Evolutionary conservation across 1,140 invertebrate genomes (phyloP), one percentile per base, ranked within the genome.

Genomic region (Drosophila mayri): DNA sequence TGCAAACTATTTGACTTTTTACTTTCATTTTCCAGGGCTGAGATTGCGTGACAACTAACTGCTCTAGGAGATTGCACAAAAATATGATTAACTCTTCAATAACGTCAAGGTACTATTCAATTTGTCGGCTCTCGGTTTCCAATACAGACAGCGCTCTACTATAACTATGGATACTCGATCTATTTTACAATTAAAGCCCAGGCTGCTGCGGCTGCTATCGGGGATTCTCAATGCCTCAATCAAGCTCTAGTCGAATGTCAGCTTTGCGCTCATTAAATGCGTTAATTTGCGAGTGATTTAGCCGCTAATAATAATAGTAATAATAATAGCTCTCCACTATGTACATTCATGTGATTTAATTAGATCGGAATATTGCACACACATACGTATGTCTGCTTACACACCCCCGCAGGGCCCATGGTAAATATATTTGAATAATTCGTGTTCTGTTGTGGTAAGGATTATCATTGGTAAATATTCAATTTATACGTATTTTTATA

Each of bases 211-310:
- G 49, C 49, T 18, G 20, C 59, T 50, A 30, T 22, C 12, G 38
- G 38, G 25, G 16, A 20, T 20, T 32, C 20, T 35, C 12, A n/a
- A 44, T 54, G 57, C 68, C 68, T 72, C 68, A 71, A 72, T 77
- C 79, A 87, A 87, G 79, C 83, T 87, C 76, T 83, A 83, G 78
- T 87, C 79, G 76, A 88, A 87, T 72, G 68, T 76, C 64, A 63
- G 18, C 20, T 66, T 82, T 88, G 79, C 84, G 84, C 85, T 87
- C 77, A 73, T 87, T 87, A 87, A 87, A 87, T 87, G 84, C 84
- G 70, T 68, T 90, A 74, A 87, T 76, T 84, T 90, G 76, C 68
- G 20, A 65, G 72, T 86, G 85, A 87, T 88, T 55, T 73, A 50
- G 59, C 49, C 63, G 66, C 32, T 59, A 43, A 30, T 43, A 38